These are phyloP conservation scores for Altica lythri DNA, from an alignment of 2,888 invertebrate genomes.

Conservation along the genomic window DNA sequence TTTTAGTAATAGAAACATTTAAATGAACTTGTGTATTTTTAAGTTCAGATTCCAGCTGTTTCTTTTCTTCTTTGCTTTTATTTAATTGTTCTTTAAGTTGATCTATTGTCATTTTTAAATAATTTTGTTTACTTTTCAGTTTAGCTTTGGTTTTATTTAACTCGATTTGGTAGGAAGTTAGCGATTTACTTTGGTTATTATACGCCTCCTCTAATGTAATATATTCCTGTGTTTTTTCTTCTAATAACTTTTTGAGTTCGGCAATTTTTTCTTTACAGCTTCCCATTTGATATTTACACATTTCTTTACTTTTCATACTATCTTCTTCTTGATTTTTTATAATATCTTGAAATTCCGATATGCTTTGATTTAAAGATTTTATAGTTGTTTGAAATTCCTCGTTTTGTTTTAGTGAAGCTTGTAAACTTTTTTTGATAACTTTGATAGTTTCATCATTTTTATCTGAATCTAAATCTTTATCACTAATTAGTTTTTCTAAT, in stretches of 20 bases:
- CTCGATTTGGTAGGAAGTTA: conserved; percentile 44
- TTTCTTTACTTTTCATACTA: conserved; percentile 36
- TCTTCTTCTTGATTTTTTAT: conserved; percentile 38
- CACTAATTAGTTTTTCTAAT: conserved; percentile 45
- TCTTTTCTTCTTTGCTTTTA: conserved; percentile 33
- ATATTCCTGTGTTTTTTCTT: conserved; percentile 45
- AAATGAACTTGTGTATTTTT: conserved; percentile 34
- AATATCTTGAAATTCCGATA: conserved; percentile 38
- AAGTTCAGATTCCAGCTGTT: conserved; percentile 34
- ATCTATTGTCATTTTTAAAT: conserved; percentile 37
- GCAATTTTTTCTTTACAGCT: conserved; percentile 41
- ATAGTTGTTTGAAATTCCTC: conserved; percentile 44
- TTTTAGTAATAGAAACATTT: conserved; percentile 30
- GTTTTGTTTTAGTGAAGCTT: conserved; percentile 51
- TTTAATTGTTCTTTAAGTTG: conserved; percentile 41
- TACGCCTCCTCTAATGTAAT: conserved; percentile 44
- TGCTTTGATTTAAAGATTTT: conserved; percentile 39
- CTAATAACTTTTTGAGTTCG: conserved; percentile 40
- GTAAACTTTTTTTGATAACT: conserved; percentile 52
- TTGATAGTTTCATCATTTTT: conserved; percentile 47
- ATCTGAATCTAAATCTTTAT: conserved; percentile 45
- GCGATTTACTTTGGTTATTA: conserved; percentile 42
- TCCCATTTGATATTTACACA: conserved; percentile 38
- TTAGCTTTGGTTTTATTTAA: conserved; percentile 42
- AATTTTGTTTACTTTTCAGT: conserved; percentile 39